Evolutionary conservation across 2,888 invertebrate species (phyloP).

Genomic region (Tetramorium bicarinatum): DNA sequence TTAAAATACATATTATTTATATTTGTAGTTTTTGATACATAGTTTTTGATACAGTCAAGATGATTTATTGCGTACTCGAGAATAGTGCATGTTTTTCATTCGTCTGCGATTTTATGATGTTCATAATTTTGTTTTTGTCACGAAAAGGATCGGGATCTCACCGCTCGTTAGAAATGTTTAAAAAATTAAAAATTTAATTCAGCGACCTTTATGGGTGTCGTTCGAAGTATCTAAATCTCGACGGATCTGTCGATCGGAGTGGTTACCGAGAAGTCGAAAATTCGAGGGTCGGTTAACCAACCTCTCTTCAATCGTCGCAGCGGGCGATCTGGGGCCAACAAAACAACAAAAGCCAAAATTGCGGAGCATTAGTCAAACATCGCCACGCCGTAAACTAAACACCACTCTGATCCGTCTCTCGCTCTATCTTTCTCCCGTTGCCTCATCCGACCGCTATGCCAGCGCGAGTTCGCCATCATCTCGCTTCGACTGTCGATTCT

Average conservation of each 20-base stretch:
- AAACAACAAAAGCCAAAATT: constrained; percentile 79
- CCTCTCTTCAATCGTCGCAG: constrained; percentile 68
- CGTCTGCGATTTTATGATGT: neutral
- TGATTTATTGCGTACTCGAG: constrained; percentile 42
- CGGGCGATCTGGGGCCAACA: constrained; percentile 68
- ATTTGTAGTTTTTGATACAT: constrained; percentile 39
- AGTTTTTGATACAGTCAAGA: constrained; percentile 49
- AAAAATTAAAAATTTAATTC: no score
- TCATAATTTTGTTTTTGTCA: neutral
- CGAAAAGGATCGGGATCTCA: neutral
- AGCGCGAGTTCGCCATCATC: constrained; percentile 36
- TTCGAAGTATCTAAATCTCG: constrained; percentile 61
- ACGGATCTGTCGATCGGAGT: constrained; percentile 64
- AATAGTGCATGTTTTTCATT: constrained; percentile 1
- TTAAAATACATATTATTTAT: constrained; percentile 17
- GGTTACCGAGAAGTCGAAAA: constrained; percentile 58
- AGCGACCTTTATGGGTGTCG: neutral
- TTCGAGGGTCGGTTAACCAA: constrained; percentile 76
- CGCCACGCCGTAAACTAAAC: constrained; percentile 78
- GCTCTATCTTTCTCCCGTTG: constrained; percentile 15
- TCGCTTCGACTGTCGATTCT: constrained; percentile 62
- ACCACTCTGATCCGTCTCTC: constrained; percentile 45
- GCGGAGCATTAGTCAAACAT: constrained; percentile 81
- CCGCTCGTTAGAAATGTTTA: neutral
- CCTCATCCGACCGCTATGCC: constrained; percentile 7